Evolutionary conservation across 1,140 invertebrate species (phyloP), one percentile per base, ranked within the genome.

Genomic region (Propsilocerus akamusi): DNA sequence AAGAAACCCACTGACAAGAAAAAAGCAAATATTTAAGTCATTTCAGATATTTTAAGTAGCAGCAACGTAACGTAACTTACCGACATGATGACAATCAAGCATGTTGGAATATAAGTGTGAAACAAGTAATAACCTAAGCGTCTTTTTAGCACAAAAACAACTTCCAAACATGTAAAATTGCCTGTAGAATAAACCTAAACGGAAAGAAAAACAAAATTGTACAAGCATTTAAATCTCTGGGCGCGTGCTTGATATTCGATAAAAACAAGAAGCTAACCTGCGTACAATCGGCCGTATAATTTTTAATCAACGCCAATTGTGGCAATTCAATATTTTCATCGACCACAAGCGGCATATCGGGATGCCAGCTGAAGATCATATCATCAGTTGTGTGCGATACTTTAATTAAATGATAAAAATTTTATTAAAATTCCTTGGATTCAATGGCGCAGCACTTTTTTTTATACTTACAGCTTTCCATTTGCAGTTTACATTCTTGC

Each of bases 301-400:
- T 90, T 58, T 83, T 78, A 28, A 87, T 81, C 49, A 91, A 69
- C 30, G 86, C 83, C 46, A 90, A 72, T 59, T 91, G 86, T 4
- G 86, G 86, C 55, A 92, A 63, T 64, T 91, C 85, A 37, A 90
- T 89, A 63, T 86, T 83, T 60, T 86, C 83, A 53, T 88, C 83
- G n/a, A 91, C 86, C 28, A 86, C 86, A n/a, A 90, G 68, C 0
- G 85, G 86, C 8, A 86, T 81, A 49, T 88, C 83, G 4, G 83
- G 83, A 63, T 89, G 84, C 86, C 86, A 91, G 61, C 88, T 80
- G 66, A 91, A 91, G 52, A 89, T 79, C 73, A 92, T 76, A 64
- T 92, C 87, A 56, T 89, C 86, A 22, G 86, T 91, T 24, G 86
- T 91, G 59, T 91, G 86, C 1, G 86, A 90, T 52, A 92, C 87